Evolutionary conservation across 2,888 invertebrate species (phyloP).

Genomic region (Pheosia tremula): DNA sequence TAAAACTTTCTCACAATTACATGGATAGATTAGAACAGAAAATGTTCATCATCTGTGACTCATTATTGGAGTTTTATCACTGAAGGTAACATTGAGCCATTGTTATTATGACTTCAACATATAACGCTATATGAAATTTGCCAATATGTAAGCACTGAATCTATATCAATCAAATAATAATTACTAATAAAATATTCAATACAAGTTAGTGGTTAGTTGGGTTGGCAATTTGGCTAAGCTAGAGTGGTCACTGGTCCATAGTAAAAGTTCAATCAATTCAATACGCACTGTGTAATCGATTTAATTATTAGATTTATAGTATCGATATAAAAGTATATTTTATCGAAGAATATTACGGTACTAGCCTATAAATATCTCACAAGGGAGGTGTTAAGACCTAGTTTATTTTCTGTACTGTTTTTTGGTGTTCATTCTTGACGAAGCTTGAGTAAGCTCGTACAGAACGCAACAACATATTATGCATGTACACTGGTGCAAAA

Average conservation of each 20-base stretch:
- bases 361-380: no score
- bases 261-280: no score
- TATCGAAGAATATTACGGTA: no score
- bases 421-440: no score
- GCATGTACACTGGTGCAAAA: no score
- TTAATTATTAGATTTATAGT: background rate
- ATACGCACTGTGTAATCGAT: background rate
- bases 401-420: no score
- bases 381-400: no score
- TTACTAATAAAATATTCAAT: slow-evolving; percentile 24
- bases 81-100: slow-evolving; percentile 22
- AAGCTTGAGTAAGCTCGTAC: no score
- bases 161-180: slow-evolving; percentile 19
- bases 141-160: slow-evolving; percentile 19
- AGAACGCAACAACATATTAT: no score
- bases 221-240: slow-evolving; percentile 36
- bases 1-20: slow-evolving; percentile 28
- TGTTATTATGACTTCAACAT: slow-evolving; percentile 13
- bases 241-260: slow-evolving; percentile 5
- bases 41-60: slow-evolving; percentile 41
- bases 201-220: slow-evolving; percentile 44
- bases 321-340: no score
- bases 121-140: slow-evolving; percentile 13
- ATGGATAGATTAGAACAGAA: slow-evolving; percentile 18
- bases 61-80: slow-evolving; percentile 31